Evolutionary conservation across 2,888 invertebrate species (phyloP).

Genomic region (Scaptomyza flava): DNA sequence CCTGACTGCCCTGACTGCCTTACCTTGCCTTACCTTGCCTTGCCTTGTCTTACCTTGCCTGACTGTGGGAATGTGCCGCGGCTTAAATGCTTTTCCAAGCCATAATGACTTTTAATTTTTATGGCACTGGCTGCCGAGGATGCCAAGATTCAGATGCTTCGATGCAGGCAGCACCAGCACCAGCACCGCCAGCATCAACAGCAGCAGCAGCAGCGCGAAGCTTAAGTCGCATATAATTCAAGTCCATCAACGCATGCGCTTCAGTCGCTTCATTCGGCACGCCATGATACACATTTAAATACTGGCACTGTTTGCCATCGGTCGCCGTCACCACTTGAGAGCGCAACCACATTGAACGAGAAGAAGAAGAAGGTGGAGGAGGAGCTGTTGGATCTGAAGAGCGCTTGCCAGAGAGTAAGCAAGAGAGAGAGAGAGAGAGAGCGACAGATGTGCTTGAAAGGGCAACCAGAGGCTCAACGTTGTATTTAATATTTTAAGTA

Average conservation of each 20-base stretch:
- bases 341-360: constrained; percentile 49
- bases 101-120: constrained; percentile 81
- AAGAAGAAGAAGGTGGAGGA: constrained; percentile 16
- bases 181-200: constrained; percentile 11
- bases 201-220: constrained; percentile 58
- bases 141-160: constrained; percentile 50
- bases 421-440: not conserved
- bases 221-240: constrained; percentile 81
- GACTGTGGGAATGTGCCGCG: constrained; percentile 67
- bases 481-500: constrained; percentile 78
- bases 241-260: constrained; percentile 81
- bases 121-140: constrained; percentile 78
- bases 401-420: not conserved
- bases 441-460: constrained; percentile 54
- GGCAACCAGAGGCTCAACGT: constrained; percentile 64
- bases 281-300: constrained; percentile 81
- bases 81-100: constrained; percentile 80
- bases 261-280: constrained; percentile 60
- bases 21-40: not conserved
- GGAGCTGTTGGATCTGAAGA: constrained; percentile 39
- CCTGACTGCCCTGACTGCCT: constrained; percentile 54
- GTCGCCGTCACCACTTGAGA: constrained; percentile 68
- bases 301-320: constrained; percentile 61
- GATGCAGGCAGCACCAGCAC: not conserved
- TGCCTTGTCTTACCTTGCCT: constrained; percentile 31